A percentile compares a stretch with the other conserved stretches of the same genome.
These are phyloP conservation scores for Enteromius thamalakanensis DNA, from an alignment of 2,797 vertebrate species.

Conservation along the genomic window DNA sequence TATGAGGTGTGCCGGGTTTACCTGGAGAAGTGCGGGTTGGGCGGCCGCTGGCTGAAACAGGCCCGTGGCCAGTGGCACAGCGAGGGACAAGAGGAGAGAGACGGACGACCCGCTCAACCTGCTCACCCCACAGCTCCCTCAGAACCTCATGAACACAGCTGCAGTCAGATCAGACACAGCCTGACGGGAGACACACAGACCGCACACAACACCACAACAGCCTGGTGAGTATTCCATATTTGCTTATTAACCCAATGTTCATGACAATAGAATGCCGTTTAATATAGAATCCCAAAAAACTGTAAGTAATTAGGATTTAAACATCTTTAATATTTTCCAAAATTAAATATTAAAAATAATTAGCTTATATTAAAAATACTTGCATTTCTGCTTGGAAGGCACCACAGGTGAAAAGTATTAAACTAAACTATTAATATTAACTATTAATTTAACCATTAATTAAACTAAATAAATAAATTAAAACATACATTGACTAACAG, in stretches of 20 bases:
- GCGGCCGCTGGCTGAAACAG: conserved; percentile 92
- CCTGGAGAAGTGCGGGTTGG: conserved; percentile 94
- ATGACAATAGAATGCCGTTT: neutral
- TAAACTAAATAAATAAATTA: no score
- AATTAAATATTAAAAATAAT: no score
- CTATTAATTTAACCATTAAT: no score
- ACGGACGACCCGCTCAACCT: conserved; percentile 65
- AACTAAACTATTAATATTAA: no score
- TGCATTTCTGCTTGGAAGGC: no score
- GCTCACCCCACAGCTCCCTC: conserved; percentile 54
- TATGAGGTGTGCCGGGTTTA: conserved; percentile 95
- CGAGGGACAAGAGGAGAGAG: conserved; percentile 76
- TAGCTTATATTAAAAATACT: no score
- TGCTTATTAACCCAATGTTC: neutral
- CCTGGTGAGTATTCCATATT: conserved; percentile 83
- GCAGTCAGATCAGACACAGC: conserved; percentile 80
- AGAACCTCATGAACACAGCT: conserved; percentile 46
- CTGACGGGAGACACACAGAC: conserved; percentile 85
- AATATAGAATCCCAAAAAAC: neutral
- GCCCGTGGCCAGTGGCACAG: conserved; percentile 88
- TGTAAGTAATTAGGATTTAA: neutral
- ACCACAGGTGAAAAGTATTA: no score
- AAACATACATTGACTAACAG: no score
- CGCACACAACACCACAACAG: conserved; percentile 90
- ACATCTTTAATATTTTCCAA: neutral